Percentiles rank a stretch among this genome's conserved stretches.
Conservation (phyloP, 1,140 invertebrate species). For the Brachionus plicatilis region DNA sequence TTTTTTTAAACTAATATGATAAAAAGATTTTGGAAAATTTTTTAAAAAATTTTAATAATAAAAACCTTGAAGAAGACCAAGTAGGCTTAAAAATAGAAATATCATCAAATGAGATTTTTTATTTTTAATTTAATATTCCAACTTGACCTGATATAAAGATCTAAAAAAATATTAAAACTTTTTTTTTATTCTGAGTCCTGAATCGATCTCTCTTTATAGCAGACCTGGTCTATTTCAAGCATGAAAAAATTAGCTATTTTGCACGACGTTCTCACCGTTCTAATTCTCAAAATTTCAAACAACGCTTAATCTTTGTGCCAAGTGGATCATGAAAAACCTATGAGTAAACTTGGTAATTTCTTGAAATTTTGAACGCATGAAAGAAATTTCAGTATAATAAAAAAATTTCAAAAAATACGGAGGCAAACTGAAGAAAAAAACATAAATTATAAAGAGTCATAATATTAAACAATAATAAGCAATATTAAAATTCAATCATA, state of each 20-base stretch:
- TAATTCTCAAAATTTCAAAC: neutral
- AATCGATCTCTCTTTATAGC: neutral
- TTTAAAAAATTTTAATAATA: too few species aligned
- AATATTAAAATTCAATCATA: neutral
- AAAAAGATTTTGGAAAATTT: too few species aligned
- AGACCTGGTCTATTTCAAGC: neutral
- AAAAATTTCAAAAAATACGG: neutral
- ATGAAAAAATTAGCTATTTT: neutral
- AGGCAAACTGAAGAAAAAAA: neutral
- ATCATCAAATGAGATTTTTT: neutral
- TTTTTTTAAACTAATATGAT: too few species aligned
- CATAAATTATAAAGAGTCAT: neutral
- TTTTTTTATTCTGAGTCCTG: neutral
- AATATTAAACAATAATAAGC: slow-evolving; percentile 16
- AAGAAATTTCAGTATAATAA: slow-evolving; percentile 4
- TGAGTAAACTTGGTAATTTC: neutral
- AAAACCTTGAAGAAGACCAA: too few species aligned
- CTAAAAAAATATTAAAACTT: neutral
- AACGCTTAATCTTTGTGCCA: neutral
- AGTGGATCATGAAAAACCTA: neutral
- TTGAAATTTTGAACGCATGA: slow-evolving; percentile 29
- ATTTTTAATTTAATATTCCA: neutral
- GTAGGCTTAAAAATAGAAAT: neutral
- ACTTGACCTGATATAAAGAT: neutral
- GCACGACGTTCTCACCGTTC: neutral